These are phyloP conservation scores for Tyrannus savana DNA, from an alignment of 2,113 vertebrate genomes.

Conservation along the genomic window DNA sequence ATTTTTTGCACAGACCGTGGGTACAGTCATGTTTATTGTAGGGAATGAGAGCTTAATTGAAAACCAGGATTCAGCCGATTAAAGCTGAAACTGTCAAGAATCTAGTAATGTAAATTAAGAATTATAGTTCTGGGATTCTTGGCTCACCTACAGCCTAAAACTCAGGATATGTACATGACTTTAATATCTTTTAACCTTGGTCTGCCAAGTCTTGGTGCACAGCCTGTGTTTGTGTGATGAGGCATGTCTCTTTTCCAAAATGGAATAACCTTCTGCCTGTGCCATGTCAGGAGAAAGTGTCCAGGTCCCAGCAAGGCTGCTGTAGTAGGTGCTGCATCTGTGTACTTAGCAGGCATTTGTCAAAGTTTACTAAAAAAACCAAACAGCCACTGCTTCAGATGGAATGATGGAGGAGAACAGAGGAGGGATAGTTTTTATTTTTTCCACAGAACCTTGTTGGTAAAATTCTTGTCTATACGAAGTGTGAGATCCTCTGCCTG, in stretches of 20 bases:
- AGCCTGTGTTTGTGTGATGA: background rate
- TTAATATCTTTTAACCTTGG: background rate
- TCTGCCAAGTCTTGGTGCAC: background rate
- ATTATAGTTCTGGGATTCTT: background rate
- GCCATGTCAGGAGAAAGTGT: background rate
- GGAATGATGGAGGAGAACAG: background rate
- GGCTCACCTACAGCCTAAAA: background rate
- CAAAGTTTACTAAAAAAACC: background rate
- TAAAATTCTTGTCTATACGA: background rate
- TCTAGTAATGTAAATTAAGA: background rate
- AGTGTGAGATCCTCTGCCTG: background rate
- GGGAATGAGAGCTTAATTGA: background rate
- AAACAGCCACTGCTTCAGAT: background rate
- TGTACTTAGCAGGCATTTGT: background rate
- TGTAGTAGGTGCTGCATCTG: background rate
- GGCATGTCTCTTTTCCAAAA: background rate
- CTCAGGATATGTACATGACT: background rate
- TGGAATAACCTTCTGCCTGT: background rate
- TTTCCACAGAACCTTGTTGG: fast-evolving
- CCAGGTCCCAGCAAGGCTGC: background rate
- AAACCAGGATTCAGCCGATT: background rate
- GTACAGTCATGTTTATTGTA: background rate
- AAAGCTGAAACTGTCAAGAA: background rate
- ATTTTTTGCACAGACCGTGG: background rate
- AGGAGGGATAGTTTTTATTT: background rate